Base-by-base conservation (phyloP, 2,797 vertebrate species). In the Sebastolobus altivelis region DNA sequence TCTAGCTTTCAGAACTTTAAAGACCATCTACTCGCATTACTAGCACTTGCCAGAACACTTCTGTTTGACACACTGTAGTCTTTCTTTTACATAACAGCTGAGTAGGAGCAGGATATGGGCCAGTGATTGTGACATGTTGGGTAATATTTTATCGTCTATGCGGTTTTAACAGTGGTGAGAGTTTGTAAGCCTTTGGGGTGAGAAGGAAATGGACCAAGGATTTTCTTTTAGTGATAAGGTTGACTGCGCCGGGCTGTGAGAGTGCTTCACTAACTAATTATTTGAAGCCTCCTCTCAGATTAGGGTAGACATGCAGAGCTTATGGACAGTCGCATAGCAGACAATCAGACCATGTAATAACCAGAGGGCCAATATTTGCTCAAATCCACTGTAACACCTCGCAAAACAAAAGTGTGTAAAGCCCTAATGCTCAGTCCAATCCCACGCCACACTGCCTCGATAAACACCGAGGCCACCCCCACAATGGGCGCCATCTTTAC, bases 311-410 rank as follows among this genome's bases (percentile, higher is more conserved):
- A 72, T 87, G 74, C 77, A 69, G 75, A 87, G 91, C 70, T 92
- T 91, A 89, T 86, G 79, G 90, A 90, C 88, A 88, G 91, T 89
- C 55, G 62, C 85, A 86, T 85, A 85, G 84, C 87, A 87, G 90
- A 82, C 93, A 94, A 84, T 92, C 90, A 91, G 92, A 92, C 92
- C 91, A 89, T 90, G 87, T 93, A 92, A 93, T 94, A 93, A 90
- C 85, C 88, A 77, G 83, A 84, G 79, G 75, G 79, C 75, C 87
- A 87, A 86, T 93, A 91, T 93, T 93, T 93, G 90, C 87, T 81
- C 80, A 89, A 93, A 94, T 93, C 92, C 90, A 89, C 82, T 88
- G 88, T 90, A 94, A 94, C 93, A 93, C 91, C 92, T 94, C 84
- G 16, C 81, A 79, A 91, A 92, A 93, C 92, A 92, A 93, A 92